phyloP scores from a whole-genome alignment of 2,113 vertebrate genomes.

The Apteryx mantelli region DNA sequence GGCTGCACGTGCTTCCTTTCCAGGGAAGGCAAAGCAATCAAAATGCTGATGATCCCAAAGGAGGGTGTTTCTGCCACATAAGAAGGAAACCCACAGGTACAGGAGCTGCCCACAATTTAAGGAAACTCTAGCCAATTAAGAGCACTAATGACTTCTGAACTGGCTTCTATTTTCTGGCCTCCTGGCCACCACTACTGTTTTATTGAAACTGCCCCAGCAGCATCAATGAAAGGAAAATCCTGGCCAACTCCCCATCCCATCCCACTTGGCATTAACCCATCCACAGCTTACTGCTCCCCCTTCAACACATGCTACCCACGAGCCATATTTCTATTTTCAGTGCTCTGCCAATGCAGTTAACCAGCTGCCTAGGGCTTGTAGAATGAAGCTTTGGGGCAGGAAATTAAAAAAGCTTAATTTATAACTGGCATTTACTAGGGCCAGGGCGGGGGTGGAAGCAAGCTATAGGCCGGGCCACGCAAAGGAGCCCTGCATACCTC shows the following conservation, averaged over 20 bases:
- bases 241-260: not conserved
- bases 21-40: not conserved
- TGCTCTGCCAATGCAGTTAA: not conserved
- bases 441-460: not conserved
- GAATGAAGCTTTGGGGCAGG: not conserved
- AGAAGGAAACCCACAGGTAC: not conserved
- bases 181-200: not conserved
- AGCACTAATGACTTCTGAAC: not conserved
- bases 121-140: not conserved
- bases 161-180: not conserved
- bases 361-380: not conserved
- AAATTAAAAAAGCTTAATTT: not conserved
- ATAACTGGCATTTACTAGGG: not conserved
- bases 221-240: not conserved
- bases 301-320: not conserved
- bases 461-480: not conserved
- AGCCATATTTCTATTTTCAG: not conserved
- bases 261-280: not conserved
- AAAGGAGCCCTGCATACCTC: not conserved
- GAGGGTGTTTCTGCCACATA: not conserved
- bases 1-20: not conserved
- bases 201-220: not conserved
- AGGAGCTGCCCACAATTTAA: not conserved
- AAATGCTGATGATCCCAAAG: not conserved
- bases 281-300: not conserved